Conservation (phyloP, 2,888 invertebrate species). For the Meliscaeva auricollis region DNA sequence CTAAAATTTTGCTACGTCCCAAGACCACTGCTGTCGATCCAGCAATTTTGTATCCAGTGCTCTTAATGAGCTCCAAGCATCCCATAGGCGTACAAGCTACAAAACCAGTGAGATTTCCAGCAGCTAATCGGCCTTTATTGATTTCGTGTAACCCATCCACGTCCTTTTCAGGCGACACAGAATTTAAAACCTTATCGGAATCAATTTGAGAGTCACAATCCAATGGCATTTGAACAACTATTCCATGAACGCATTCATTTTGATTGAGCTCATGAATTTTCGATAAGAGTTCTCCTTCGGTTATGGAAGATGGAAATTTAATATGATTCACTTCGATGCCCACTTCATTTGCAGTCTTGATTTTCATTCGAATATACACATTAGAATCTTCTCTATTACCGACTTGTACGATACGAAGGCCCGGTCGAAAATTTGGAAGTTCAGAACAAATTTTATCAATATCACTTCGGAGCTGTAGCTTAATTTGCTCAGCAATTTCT, state of each 20-base stretch:
- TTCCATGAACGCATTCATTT: slow-evolving; percentile 94
- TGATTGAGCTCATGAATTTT: slow-evolving; percentile 88
- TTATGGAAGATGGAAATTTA: slow-evolving; percentile 90
- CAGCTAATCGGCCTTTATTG: slow-evolving; percentile 96
- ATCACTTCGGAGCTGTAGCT: slow-evolving; percentile 88
- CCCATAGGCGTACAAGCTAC: slow-evolving; percentile 99
- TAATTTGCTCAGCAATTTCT: slow-evolving; percentile 90
- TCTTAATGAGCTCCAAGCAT: slow-evolving; percentile 92
- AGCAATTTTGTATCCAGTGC: slow-evolving; percentile 90
- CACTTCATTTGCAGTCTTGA: slow-evolving; percentile 95
- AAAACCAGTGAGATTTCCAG: slow-evolving; percentile 95
- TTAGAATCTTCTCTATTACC: slow-evolving; percentile 98
- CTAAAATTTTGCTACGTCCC: slow-evolving; percentile 99
- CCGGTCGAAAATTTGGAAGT: slow-evolving; percentile 88
- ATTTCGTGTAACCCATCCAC: slow-evolving; percentile 97
- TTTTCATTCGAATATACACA: slow-evolving; percentile 98
- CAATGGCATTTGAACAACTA: slow-evolving; percentile 98
- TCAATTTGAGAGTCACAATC: slow-evolving; percentile 94
- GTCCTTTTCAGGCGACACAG: slow-evolving; percentile 95
- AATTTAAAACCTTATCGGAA: slow-evolving; percentile 93
- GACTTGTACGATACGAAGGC: slow-evolving; percentile 97
- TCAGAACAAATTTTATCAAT: slow-evolving; percentile 86
- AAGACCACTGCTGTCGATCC: slow-evolving; percentile 96
- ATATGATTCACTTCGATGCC: slow-evolving; percentile 94
- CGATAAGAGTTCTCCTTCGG: slow-evolving; percentile 88